Evolutionary conservation across 2,113 vertebrate species (phyloP), one percentile per base, ranked within the genome.

Genomic region (Oreochromis niloticus): DNA sequence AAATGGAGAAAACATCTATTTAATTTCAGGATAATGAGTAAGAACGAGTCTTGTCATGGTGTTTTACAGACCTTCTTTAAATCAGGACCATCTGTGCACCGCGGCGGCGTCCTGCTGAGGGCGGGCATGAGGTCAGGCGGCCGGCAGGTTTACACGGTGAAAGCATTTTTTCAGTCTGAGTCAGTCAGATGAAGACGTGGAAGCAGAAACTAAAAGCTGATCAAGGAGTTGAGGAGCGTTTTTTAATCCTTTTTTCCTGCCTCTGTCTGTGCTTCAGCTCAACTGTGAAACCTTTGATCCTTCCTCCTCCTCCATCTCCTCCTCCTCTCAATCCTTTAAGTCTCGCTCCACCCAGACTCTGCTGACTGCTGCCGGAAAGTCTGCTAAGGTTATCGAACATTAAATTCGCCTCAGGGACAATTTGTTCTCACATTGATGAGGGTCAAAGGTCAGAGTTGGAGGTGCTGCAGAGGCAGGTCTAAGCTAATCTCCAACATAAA

Each of bases 201-300:
- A 78, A 50, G 46, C 46, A 78, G 46, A 78, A 78, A 52, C 73
- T 50, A 78, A 78, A 78, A 78, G 73, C 73, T 78, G 46, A 78
- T 78, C 73, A 78, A 52, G 46, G 10, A 17, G 46, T n/a, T 13
- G 27, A 78, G 27, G 73, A 34, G 17, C 4, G 11, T 78, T 78
- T 78, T 32, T 52, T 52, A 78, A 78, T 78, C 46, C 17, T 48
- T 78, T 50, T 32, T 78, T 50, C 71, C 73, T 48, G 46, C 73
- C 27, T 52, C 46, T 78, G 46, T 78, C 73, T 32, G 27, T 52
- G 73, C 46, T 52, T 78, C 73, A 78, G 73, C 46, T 78, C 24
- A 78, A 78, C 27, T 30, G 73, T 50, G 73, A 78, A 78, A 34
- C 46, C 73, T 78, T 50, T 78, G 73, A 78, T 78, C 73, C 27